phyloP scores from a whole-genome alignment of 2,888 invertebrate species.

The Clanis bilineata region DNA sequence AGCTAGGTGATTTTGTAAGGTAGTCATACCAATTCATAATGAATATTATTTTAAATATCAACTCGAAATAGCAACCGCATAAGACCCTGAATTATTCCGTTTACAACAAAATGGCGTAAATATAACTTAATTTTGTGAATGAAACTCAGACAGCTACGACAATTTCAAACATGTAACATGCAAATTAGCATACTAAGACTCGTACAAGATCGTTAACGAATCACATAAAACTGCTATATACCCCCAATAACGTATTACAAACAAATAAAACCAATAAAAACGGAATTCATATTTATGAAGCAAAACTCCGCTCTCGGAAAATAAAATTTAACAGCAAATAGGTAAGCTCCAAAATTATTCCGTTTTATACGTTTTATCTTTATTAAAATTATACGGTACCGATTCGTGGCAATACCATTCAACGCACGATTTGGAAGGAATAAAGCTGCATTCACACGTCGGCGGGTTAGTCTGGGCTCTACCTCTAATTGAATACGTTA shows the following conservation, averaged over 20 bases:
- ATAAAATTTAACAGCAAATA: constrained; percentile 9
- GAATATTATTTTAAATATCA: too few species aligned
- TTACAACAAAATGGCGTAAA: too few species aligned
- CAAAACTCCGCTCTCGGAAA: neutral
- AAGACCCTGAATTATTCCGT: too few species aligned
- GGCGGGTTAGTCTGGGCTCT: neutral
- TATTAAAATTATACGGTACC: constrained; percentile 9
- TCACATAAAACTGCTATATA: neutral
- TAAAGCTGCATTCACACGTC: constrained; percentile 14
- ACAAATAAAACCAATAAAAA: constrained; percentile 1
- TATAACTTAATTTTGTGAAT: neutral
- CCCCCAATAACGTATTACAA: neutral
- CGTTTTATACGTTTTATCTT: constrained; percentile 8
- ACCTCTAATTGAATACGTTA: constrained; percentile 8
- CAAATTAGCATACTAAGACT: neutral
- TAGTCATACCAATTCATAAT: too few species aligned
- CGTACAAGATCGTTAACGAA: neutral
- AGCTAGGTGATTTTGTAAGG: too few species aligned
- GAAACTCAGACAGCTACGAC: neutral
- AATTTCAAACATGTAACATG: neutral
- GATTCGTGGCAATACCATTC: constrained; percentile 8
- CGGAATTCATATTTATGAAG: constrained; percentile 11
- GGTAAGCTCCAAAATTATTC: constrained; percentile 4
- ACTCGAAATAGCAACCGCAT: too few species aligned
- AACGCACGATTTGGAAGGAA: constrained; percentile 8